Conservation (phyloP, 2,888 invertebrate genomes). For the Alentia gelatinosa region DNA sequence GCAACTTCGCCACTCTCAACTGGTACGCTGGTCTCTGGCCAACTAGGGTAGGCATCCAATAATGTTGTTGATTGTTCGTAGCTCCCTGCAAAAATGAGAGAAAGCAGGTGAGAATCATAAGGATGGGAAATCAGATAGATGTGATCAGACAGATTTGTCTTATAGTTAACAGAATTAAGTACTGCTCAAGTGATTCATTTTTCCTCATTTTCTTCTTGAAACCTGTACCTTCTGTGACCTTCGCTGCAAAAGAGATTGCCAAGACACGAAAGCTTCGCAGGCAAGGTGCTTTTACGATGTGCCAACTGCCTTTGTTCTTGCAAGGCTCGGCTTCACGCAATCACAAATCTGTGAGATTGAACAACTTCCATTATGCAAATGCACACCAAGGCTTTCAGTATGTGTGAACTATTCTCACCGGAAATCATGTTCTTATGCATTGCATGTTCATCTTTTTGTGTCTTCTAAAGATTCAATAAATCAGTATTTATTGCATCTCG, state of each 20-base stretch:
- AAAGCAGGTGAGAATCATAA: constrained; percentile 20
- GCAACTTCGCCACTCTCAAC: constrained; percentile 75
- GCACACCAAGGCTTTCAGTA: neutral
- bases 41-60: constrained; percentile 85
- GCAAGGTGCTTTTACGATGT: neutral
- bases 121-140: neutral
- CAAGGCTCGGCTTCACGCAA: neutral
- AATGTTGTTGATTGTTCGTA: constrained; percentile 93
- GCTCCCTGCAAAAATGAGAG: constrained; percentile 85
- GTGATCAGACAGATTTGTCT: neutral
- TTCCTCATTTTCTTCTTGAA: neutral
- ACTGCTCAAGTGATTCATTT: neutral
- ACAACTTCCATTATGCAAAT: neutral
- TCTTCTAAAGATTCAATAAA: neutral
- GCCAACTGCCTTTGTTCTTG: neutral
- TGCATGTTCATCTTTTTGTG: neutral
- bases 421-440: neutral
- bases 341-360: neutral
- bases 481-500: neutral
- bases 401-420: neutral
- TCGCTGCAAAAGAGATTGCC: neutral
- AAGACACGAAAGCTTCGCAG: neutral
- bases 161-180: neutral
- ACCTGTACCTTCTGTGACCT: neutral
- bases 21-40: constrained; percentile 76